Evolutionary conservation across 2,113 vertebrate genomes (phyloP), one percentile per base, ranked within the genome.

Genomic region (Collichthys lucidus): DNA sequence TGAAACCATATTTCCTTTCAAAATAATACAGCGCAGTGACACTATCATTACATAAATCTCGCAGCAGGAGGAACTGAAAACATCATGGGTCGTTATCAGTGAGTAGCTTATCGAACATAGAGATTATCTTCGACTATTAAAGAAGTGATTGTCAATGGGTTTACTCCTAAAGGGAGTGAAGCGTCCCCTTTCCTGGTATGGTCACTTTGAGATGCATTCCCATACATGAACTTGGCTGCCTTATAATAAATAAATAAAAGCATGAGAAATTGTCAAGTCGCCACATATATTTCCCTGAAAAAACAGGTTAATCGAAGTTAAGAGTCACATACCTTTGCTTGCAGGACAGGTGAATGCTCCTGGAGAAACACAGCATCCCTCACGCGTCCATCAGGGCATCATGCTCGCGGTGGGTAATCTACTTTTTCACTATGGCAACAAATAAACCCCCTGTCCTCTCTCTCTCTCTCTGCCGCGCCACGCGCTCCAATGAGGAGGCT

Each of bases 341-440:
- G 76, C 68, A 79, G 87, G 76, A 77, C 86, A 90, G 80, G 86
- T 88, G 89, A 70, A 65, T 79, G 56, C 44, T 87, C 62, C 67
- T 56, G 66, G 69, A 90, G 89, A 90, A 88, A 62, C 69, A 35
- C 74, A 83, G 88, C 90, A 89, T 89, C 84, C 78, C 80, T 88
- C 82, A 84, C 17, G 52, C 71, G 61, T 92, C 78, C 83, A 83
- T 92, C 89, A 87, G 56, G 35, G 89, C 89, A 83, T 88, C 91
- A 68, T 80, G 81, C 79, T 86, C 62, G 17, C 82, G 29, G 81
- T 77, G 87, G 78, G 74, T 92, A 90, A 92, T 93, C 92, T 91
- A 93, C 93, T 92, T 93, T 92, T 90, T 93, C 92, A 92, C 90
- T 92, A 91, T 92, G 88, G 89, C 88, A 94, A 94, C 92, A 89